Evolutionary conservation across 2,113 vertebrate species (phyloP).

Genomic region (Nesogale talazaci): DNA sequence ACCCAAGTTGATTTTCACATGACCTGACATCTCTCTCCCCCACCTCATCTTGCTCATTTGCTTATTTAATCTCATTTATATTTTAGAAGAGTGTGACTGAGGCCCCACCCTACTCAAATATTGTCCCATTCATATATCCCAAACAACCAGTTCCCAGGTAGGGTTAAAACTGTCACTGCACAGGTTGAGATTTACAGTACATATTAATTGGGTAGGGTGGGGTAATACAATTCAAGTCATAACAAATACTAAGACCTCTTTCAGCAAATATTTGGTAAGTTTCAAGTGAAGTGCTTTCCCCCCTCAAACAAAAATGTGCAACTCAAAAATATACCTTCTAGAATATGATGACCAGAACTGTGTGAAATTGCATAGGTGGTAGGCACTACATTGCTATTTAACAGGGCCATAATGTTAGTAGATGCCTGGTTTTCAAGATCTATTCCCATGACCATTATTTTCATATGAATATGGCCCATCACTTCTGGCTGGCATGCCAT

Average conservation of each 20-base stretch:
- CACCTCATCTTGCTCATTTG: neutral
- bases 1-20: neutral
- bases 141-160: neutral
- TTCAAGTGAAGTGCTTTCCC: constrained; percentile 20
- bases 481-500: neutral
- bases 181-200: neutral
- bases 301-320: neutral
- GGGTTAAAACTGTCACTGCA: neutral
- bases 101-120: neutral
- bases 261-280: constrained; percentile 43
- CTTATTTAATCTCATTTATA: neutral
- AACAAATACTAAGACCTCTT: constrained; percentile 26
- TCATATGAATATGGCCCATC: fast-evolving
- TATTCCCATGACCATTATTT: fast-evolving
- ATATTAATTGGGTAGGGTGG: neutral
- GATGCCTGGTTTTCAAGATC: neutral
- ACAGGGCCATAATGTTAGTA: neutral
- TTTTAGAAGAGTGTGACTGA: neutral
- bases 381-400: neutral
- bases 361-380: neutral
- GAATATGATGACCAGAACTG: neutral
- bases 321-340: constrained; percentile 18
- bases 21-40: neutral
- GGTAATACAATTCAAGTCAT: neutral
- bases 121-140: neutral